Base-by-base conservation (phyloP, 2,797 vertebrate species). In the Columba guinea region DNA sequence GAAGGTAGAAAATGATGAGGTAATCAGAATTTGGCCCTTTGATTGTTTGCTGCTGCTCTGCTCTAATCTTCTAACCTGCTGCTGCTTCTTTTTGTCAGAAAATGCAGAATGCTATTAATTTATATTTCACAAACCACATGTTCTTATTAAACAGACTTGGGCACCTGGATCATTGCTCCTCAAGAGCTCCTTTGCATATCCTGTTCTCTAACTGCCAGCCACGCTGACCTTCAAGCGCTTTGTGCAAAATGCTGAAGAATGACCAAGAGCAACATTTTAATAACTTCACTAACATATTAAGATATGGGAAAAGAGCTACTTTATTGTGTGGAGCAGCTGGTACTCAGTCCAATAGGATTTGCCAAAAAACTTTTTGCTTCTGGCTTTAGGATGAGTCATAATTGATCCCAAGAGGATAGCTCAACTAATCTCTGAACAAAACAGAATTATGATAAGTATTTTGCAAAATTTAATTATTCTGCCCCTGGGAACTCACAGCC, bases 381-480 rank as follows among this genome's bases (percentile, higher is more conserved):
- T 86, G 86, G 77, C 80, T 93, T 96, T 85, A 81, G 70, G 49
- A 87, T 84, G 88, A 95, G 67, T 94, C 84, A 75, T 91, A 96
- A 97, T 91, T 92, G 93, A 95, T 94, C 97, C 88, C 92, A 58
- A 83, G 93, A 87, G 96, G 48, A 75, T 52, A 84, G 67, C 41
- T 68, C 71, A 89, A 76, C 69, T 91, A 92, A 96, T 97, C 93
- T 94, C 69, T 24, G 85, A 94, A 96, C 76, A 96, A 96, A 97
- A 95, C 71, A 93, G 95, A 92, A 94, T 96, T 95, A 92, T 55
- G 65, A 49, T 79, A 94, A 94, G 87, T 95, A 96, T 97, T 97
- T 97, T 96, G 92, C 89, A 97, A 97, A 97, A 97, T 89, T 89
- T 92, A 93, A 97, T 95, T 92, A 93, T 95, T 96, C 53, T 59